Evolutionary conservation across 2,797 vertebrate genomes (phyloP).

Genomic region (Megalops cyprinoides): DNA sequence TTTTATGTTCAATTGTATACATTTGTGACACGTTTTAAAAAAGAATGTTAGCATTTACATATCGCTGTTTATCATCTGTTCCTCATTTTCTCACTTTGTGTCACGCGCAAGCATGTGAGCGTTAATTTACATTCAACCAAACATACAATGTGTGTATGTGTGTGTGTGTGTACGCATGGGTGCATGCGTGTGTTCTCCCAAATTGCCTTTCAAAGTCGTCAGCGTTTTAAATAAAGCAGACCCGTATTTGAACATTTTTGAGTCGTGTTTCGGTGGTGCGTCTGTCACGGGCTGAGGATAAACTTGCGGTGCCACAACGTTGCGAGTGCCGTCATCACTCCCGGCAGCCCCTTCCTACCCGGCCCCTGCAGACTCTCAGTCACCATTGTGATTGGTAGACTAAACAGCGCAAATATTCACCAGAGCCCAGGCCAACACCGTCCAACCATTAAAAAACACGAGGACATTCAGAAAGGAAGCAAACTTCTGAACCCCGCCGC

Average conservation of each 20-base stretch:
- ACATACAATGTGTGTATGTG: too few relatives aligned
- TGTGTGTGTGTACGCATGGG: neutral
- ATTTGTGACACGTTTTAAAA: too few relatives aligned
- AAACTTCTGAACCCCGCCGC: conserved; percentile 54
- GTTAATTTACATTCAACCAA: too few relatives aligned
- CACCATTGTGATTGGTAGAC: conserved; percentile 92
- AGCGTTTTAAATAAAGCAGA: conserved; percentile 40
- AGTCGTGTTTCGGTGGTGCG: conserved; percentile 30
- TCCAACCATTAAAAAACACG: conserved; percentile 63
- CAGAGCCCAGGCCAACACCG: conserved; percentile 55
- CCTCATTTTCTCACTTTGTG: too few relatives aligned
- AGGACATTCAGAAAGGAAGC: conserved; percentile 58
- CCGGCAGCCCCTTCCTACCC: conserved; percentile 7
- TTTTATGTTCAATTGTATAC: too few relatives aligned
- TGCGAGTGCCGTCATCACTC: neutral
- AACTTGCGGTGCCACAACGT: conserved; percentile 22
- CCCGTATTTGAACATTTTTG: conserved; percentile 11
- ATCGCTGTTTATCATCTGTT: too few relatives aligned
- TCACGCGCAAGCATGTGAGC: too few relatives aligned
- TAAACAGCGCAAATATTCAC: conserved; percentile 85
- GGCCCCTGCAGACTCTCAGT: conserved; percentile 81
- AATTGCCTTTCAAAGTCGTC: conserved; percentile 34
- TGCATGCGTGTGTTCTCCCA: conserved; percentile 8
- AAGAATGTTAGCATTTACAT: too few relatives aligned
- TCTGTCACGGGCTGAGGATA: conserved; percentile 38